Percentiles rank a stretch among this genome's conserved stretches.
Conservation (phyloP, 2,888 invertebrate genomes). For the Polia nebulosa region DNA sequence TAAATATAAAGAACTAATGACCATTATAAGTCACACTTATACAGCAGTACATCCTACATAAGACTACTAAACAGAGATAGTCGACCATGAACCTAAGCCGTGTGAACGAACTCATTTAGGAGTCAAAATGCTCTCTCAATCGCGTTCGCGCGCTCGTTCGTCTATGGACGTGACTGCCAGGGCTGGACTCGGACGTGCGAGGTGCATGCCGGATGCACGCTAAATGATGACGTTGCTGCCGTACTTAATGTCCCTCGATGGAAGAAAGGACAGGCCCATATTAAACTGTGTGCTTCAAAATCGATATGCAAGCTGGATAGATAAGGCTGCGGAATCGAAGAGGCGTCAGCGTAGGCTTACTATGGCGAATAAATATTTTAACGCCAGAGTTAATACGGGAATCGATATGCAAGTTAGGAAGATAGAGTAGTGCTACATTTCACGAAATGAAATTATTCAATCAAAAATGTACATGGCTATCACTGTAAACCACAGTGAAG, state of each 20-base stretch:
- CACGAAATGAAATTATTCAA: neutral
- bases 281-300: slow-evolving; percentile 49
- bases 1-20: slow-evolving; percentile 50
- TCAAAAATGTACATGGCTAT: no score
- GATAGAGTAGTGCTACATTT: neutral
- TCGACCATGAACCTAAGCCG: slow-evolving; percentile 65
- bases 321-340: slow-evolving; percentile 21
- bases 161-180: slow-evolving; percentile 82
- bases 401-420: neutral
- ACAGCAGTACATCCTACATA: slow-evolving; percentile 61
- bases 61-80: slow-evolving; percentile 53
- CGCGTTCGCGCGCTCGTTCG: slow-evolving; percentile 72
- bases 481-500: no score
- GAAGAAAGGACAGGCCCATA: slow-evolving; percentile 52
- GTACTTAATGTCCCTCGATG: slow-evolving; percentile 55
- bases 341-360: slow-evolving; percentile 1
- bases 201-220: slow-evolving; percentile 61
- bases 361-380: slow-evolving; percentile 1
- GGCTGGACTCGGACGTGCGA: slow-evolving; percentile 61
- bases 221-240: slow-evolving; percentile 60
- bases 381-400: neutral
- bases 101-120: slow-evolving; percentile 88
- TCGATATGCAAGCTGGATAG: slow-evolving; percentile 31
- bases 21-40: slow-evolving; percentile 53
- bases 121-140: slow-evolving; percentile 84